Evolutionary conservation across 2,797 vertebrate genomes (phyloP).

Genomic region (Leptatherina wallacei): DNA sequence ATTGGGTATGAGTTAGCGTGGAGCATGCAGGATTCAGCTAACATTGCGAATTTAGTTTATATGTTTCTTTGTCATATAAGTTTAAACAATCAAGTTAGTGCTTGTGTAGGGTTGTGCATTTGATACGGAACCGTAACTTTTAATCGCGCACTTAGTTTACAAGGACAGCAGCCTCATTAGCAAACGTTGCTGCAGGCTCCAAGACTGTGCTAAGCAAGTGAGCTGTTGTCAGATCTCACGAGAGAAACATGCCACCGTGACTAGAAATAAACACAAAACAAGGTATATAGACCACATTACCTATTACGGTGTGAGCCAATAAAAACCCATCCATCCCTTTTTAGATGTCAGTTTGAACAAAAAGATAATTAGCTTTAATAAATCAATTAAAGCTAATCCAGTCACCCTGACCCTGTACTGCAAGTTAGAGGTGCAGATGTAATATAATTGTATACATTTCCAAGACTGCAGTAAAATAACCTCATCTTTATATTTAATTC

Average conservation of each 20-base stretch:
- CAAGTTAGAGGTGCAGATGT: no score
- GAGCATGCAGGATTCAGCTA: conserved; percentile 15
- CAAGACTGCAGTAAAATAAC: neutral
- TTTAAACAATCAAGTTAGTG: rapidly evolving
- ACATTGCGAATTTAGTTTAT: neutral
- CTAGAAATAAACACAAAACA: neutral
- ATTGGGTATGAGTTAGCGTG: conserved; percentile 26
- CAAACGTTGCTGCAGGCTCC: neutral
- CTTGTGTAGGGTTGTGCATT: neutral
- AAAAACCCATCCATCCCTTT: no score
- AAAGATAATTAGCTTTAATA: no score
- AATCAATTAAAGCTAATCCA: no score
- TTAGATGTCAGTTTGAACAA: no score
- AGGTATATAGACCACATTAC: neutral
- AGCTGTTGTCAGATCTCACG: neutral
- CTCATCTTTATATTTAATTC: neutral
- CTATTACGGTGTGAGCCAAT: neutral
- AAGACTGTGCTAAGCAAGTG: neutral
- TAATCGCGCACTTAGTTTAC: neutral
- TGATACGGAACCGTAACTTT: neutral
- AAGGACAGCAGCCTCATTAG: neutral
- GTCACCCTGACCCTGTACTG: no score
- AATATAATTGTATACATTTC: no score
- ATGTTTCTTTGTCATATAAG: neutral
- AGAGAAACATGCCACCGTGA: neutral